Evolutionary conservation across 2,797 vertebrate genomes (phyloP).

Genomic region (Manis crassicaudata): DNA sequence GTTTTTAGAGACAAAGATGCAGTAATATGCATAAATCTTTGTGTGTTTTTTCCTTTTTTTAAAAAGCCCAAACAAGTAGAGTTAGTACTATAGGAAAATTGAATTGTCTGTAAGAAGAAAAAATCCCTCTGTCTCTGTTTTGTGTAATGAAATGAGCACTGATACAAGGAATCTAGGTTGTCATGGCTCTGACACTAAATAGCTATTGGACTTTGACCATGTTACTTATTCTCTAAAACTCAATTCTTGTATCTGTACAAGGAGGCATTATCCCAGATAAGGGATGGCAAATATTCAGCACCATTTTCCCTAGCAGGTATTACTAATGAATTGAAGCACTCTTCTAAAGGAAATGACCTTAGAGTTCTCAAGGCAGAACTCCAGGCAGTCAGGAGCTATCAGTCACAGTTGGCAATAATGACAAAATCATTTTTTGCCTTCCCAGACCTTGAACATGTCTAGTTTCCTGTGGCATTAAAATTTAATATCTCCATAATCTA

Average conservation of each 20-base stretch:
- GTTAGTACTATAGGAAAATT: neutral
- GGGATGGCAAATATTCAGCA: neutral
- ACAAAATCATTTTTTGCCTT: neutral
- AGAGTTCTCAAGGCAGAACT: neutral
- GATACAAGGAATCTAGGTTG: neutral
- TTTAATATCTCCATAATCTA: neutral
- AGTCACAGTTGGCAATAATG: neutral
- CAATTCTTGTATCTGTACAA: neutral
- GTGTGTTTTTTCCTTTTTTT: neutral
- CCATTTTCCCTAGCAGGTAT: neutral
- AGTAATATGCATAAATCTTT: neutral
- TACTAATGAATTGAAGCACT: neutral
- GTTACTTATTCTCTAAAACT: neutral
- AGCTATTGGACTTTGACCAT: neutral
- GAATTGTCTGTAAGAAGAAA: neutral
- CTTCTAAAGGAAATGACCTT: neutral
- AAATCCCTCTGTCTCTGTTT: neutral
- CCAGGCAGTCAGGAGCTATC: neutral
- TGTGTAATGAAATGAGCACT: neutral
- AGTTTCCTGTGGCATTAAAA: neutral
- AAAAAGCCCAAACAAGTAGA: neutral
- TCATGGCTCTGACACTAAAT: neutral
- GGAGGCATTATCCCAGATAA: neutral
- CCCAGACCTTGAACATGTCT: neutral
- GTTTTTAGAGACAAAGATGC: neutral